Evolutionary conservation across 2,888 invertebrate genomes (phyloP).

Genomic region (Apotomis capreana): DNA sequence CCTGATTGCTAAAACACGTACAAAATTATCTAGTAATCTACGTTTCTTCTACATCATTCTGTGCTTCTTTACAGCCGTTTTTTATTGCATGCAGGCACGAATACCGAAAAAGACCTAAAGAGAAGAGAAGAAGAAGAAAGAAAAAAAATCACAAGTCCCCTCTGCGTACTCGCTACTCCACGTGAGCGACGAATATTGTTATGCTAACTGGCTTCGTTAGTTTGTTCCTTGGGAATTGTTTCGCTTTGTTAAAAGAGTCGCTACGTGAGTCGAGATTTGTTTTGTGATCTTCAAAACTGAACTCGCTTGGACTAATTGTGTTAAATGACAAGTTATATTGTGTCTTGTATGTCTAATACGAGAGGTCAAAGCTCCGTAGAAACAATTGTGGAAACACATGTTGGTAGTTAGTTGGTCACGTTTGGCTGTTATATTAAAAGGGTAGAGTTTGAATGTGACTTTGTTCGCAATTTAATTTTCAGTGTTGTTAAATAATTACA

Average conservation of each 20-base stretch:
- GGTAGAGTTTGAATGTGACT: too few species aligned
- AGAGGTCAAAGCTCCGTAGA: constrained; percentile 18
- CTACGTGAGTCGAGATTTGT: constrained; percentile 67
- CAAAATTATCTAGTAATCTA: too few species aligned
- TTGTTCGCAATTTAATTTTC: too few species aligned
- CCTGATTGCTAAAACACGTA: too few species aligned
- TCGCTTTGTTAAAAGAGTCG: constrained; percentile 70
- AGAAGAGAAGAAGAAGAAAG: too few species aligned
- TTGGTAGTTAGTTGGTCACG: neutral
- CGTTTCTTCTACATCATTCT: too few species aligned
- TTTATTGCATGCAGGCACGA: too few species aligned
- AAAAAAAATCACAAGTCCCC: neutral
- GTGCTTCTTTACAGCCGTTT: too few species aligned
- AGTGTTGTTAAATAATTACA: too few species aligned
- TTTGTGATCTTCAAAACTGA: constrained; percentile 61
- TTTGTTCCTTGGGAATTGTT: constrained; percentile 78
- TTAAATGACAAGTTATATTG: constrained; percentile 50
- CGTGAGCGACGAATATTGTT: constrained; percentile 76
- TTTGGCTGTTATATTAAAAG: neutral
- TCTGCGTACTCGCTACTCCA: constrained; percentile 29
- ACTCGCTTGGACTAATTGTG: constrained; percentile 62
- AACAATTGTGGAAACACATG: neutral
- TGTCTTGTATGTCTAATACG: neutral
- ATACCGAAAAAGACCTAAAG: too few species aligned
- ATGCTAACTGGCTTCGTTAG: constrained; percentile 82